Conservation (phyloP, 2,113 vertebrate species). For the Pelecanus crispus region DNA sequence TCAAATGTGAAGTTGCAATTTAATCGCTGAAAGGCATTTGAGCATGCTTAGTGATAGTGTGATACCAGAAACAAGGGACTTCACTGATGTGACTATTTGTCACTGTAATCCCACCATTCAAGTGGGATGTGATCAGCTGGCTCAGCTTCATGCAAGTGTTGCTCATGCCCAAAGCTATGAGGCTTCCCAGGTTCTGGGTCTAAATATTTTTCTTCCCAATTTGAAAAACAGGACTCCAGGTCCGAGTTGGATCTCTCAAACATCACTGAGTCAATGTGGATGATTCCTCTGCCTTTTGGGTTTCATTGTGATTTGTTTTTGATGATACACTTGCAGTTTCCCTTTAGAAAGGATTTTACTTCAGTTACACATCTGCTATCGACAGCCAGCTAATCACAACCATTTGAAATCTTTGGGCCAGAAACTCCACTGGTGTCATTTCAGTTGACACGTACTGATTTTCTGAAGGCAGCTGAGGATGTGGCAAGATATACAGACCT, state of each 20-base stretch:
- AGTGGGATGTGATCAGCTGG: neutral
- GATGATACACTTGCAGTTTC: neutral
- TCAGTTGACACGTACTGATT: neutral
- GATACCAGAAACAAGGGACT: neutral
- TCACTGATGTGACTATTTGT: neutral
- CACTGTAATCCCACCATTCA: neutral
- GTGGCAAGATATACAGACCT: neutral
- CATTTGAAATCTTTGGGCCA: slow-evolving; percentile 22
- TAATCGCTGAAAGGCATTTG: neutral
- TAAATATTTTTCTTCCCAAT: neutral
- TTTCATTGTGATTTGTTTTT: neutral
- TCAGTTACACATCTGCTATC: neutral
- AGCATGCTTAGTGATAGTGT: neutral
- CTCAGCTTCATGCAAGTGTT: neutral
- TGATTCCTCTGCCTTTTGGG: neutral
- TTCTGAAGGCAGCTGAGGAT: neutral
- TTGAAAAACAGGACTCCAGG: neutral
- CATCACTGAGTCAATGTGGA: neutral
- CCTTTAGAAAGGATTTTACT: neutral
- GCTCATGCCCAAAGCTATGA: neutral
- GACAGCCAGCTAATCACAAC: neutral
- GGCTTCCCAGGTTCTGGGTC: neutral
- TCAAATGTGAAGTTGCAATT: neutral
- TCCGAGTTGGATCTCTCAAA: neutral
- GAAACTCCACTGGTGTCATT: neutral